Conservation (phyloP, 2,888 invertebrate species). For the Beris morrisii region DNA sequence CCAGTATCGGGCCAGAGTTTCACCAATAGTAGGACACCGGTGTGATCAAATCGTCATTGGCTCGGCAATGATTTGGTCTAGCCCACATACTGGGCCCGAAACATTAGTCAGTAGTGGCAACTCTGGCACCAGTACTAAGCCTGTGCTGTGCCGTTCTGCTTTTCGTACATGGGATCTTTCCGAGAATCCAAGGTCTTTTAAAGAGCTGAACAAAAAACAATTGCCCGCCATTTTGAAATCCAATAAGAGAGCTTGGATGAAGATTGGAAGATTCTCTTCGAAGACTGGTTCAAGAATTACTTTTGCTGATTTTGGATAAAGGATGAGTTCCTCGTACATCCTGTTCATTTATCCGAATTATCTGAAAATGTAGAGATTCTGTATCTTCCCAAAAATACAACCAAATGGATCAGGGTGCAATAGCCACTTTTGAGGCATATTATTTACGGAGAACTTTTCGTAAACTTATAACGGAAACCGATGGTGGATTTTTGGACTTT, state of each 20-base stretch:
- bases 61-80: no score
- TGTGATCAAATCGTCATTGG: no score
- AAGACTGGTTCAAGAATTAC: conserved; percentile 38
- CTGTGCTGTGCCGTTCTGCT: no score
- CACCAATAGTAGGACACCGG: no score
- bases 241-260: conserved; percentile 44
- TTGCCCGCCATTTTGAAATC: conserved; percentile 44
- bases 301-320: conserved; percentile 5
- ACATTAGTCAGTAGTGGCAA: no score
- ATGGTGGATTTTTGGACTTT: conserved; percentile 39
- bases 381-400: conserved; percentile 44
- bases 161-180: no score
- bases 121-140: no score
- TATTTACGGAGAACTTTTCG: conserved; percentile 36
- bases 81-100: no score
- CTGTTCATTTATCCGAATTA: conserved; percentile 34
- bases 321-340: conserved; percentile 41
- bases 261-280: conserved; percentile 21
- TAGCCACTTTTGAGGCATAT: conserved; percentile 40
- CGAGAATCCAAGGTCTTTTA: conserved; percentile 43
- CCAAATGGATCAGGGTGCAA: conserved; percentile 41
- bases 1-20: no score
- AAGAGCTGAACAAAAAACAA: conserved; percentile 41
- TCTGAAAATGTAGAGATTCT: conserved; percentile 3
- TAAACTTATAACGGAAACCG: conserved; percentile 27